Evolutionary conservation across 2,113 vertebrate species (phyloP).

Genomic region (Albula goreensis): DNA sequence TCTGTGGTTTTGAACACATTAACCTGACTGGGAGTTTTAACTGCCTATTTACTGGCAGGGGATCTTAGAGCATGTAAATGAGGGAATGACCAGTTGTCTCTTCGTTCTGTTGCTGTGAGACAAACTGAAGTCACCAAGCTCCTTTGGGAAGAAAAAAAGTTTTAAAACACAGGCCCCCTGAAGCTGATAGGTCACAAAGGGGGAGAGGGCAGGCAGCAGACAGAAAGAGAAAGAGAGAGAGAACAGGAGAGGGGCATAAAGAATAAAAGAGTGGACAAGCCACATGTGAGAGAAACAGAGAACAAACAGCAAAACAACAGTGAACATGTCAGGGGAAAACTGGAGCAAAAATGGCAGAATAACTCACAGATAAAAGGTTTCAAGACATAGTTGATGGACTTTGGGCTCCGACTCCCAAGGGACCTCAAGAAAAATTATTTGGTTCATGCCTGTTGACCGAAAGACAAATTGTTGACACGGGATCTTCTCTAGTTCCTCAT

Average conservation of each 20-base stretch:
- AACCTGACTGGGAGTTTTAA: conserved; percentile 35
- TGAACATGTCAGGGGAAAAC: neutral
- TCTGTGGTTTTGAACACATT: conserved; percentile 15
- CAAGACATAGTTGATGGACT: neutral
- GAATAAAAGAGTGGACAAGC: neutral
- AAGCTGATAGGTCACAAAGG: conserved; percentile 43
- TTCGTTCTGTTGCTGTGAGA: conserved; percentile 65
- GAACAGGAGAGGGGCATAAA: neutral
- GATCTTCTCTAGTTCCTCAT: neutral
- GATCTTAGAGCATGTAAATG: conserved; percentile 66
- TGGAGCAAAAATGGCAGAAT: neutral
- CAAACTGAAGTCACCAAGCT: conserved; percentile 60
- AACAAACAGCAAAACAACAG: neutral
- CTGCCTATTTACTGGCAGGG: conserved; percentile 32
- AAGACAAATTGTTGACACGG: conserved; percentile 23
- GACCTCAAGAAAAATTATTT: neutral
- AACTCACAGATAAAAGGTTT: neutral
- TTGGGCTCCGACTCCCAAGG: neutral
- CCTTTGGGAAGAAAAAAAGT: conserved; percentile 38
- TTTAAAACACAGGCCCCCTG: conserved; percentile 39
- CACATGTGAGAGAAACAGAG: neutral
- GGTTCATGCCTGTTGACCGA: neutral
- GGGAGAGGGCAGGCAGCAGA: neutral
- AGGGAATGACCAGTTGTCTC: conserved; percentile 49
- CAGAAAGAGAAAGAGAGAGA: conserved; percentile 8